Conservation (phyloP, 2,113 vertebrate genomes). For the Vulpes vulpes region DNA sequence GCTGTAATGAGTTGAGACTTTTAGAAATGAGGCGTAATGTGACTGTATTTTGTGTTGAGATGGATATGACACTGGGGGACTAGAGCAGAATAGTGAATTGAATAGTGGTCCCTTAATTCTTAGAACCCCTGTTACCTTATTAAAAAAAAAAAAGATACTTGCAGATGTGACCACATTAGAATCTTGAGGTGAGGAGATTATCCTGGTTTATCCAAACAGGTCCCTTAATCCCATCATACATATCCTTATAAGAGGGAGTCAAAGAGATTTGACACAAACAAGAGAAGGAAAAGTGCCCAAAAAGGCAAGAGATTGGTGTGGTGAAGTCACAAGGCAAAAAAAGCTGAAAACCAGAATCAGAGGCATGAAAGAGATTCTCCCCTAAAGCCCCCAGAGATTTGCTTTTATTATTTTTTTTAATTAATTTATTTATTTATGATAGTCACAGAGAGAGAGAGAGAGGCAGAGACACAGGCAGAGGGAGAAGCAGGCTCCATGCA, state of each 20-base stretch:
- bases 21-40: neutral
- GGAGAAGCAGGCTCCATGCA: too few relatives aligned
- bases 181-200: neutral
- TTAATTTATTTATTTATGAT: too few relatives aligned
- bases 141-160: neutral
- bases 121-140: neutral
- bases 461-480: too few relatives aligned
- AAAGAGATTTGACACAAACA: neutral
- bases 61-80: neutral
- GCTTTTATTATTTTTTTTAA: too few relatives aligned
- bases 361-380: neutral
- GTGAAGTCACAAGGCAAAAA: neutral
- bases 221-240: neutral
- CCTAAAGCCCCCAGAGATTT: rapidly evolving
- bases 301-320: neutral
- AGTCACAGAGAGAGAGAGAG: too few relatives aligned
- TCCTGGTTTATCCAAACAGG: neutral
- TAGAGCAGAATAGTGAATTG: neutral
- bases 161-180: neutral
- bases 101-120: neutral
- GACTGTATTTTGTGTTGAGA: neutral
- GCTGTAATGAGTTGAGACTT: neutral
- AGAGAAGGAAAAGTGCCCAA: neutral
- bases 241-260: neutral
- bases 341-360: neutral